Evolutionary conservation across 1,140 invertebrate species (phyloP), one percentile per base, ranked within the genome.

Genomic region (Contarinia nasturtii): DNA sequence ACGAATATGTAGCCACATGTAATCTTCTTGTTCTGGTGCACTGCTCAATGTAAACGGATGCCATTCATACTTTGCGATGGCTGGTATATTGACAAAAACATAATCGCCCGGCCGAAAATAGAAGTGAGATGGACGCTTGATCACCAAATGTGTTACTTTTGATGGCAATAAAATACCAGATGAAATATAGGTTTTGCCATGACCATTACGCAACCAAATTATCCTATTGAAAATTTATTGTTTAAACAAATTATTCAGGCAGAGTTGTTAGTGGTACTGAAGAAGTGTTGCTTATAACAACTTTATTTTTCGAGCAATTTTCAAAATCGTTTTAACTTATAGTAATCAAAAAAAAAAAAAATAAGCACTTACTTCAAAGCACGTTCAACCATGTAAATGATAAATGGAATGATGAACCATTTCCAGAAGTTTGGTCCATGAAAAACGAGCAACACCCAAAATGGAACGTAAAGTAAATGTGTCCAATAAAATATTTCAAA

Each of bases 401-500:
- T 52, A 0, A 86, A 87, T 0, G 91, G 91, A 2, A 77, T 62
- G 11, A 93, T 62, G 57, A 95, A 89, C 91, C 91, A 96, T 62
- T 87, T 91, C 90, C 90, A 96, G 62, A 93, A 96, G 56, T 86
- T 88, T 0, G 87, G 86, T 0, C 78, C 87, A 60, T 97, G 92
- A 33, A 94, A 67, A 17, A 94, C 77, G 2, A 82, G 66, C 1
- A 94, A 64, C 22, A 89, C 68, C 83, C 82, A 93, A 59, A 92
- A 95, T 0, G 83, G 80, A 14, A 93, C 67, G 60, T 93, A 95
- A 33, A 97, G 66, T 27, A 91, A 67, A 66, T 96, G 92, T 0
- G 86, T 88, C 83, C 88, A 94, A 60, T 95, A 95, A 59, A 97
- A 97, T 21, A 95, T 73, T 77, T 95, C 87, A 63, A 95, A 97